Evolutionary conservation across 2,113 vertebrate genomes (phyloP).

Genomic region (Nibea coibor): DNA sequence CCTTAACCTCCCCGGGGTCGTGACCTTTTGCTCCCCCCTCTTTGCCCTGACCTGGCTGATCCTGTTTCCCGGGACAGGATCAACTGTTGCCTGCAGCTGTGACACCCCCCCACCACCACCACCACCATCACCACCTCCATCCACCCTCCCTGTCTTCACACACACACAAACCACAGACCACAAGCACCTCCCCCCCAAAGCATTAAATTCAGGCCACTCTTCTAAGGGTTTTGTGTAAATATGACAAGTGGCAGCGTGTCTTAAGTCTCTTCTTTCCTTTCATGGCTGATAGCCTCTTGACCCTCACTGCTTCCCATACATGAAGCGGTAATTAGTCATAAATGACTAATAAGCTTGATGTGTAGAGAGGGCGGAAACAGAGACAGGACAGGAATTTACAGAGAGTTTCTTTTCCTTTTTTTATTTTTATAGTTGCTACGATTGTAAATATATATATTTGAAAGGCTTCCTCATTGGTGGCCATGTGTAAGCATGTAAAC

Average conservation of each 20-base stretch:
- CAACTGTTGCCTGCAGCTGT: slow-evolving; percentile 82
- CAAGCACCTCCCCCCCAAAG: slow-evolving; percentile 9
- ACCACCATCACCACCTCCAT: neutral
- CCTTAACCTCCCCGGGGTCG: slow-evolving; percentile 64
- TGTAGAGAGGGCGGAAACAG: neutral
- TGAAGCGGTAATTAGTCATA: slow-evolving; percentile 50
- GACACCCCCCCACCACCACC: slow-evolving; percentile 9
- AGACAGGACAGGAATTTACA: neutral
- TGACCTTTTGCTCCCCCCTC: slow-evolving; percentile 63
- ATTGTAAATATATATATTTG: slow-evolving; percentile 9
- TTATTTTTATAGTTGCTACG: slow-evolving; percentile 11
- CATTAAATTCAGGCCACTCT: slow-evolving; percentile 52
- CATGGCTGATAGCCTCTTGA: slow-evolving; percentile 54
- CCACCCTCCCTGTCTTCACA: neutral
- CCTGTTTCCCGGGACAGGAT: slow-evolving; percentile 78
- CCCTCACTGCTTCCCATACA: slow-evolving; percentile 36
- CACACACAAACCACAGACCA: slow-evolving; percentile 32
- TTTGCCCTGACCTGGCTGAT: slow-evolving; percentile 76
- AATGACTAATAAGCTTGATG: slow-evolving; percentile 49
- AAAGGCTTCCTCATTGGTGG: slow-evolving; percentile 22
- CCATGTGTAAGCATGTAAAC: slow-evolving; percentile 63
- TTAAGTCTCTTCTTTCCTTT: slow-evolving; percentile 50
- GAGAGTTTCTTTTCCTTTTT: too few relatives aligned
- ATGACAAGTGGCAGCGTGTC: slow-evolving; percentile 65
- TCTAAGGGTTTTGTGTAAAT: slow-evolving; percentile 58